A percentile compares a stretch with the other conserved stretches of the same genome.
These are phyloP conservation scores for Echeneis naucrates DNA, from an alignment of 2,797 vertebrate species.

Conservation along the genomic window DNA sequence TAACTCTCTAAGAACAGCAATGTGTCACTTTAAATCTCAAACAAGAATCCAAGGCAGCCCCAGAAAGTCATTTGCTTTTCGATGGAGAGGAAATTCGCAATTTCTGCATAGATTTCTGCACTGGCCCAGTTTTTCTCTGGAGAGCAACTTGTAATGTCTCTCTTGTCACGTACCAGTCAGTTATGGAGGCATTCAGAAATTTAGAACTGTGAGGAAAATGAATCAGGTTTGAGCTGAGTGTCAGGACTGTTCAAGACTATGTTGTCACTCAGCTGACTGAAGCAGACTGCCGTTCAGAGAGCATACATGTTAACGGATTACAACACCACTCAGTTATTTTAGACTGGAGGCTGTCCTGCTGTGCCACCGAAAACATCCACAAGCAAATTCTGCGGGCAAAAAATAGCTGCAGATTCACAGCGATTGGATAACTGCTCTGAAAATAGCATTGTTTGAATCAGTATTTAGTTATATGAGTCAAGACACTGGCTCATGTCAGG, in stretches of 20 bases:
- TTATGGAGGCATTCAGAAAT: slow-evolving; percentile 57
- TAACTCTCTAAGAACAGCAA: background rate
- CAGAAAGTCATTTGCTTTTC: slow-evolving; percentile 14
- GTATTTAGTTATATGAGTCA: slow-evolving; percentile 5
- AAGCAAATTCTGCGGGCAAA: slow-evolving; percentile 8
- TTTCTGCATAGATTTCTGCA: slow-evolving; percentile 42
- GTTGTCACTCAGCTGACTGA: slow-evolving; percentile 57
- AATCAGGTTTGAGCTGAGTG: slow-evolving; percentile 64
- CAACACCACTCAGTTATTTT: slow-evolving; percentile 49
- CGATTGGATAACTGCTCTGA: slow-evolving; percentile 1
- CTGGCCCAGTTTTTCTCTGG: slow-evolving; percentile 28
- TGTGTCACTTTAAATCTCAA: slow-evolving; percentile 17
- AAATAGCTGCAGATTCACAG: slow-evolving; percentile 21
- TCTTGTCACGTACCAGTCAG: slow-evolving; percentile 54
- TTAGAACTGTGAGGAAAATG: slow-evolving; percentile 57
- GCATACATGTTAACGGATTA: slow-evolving; percentile 63
- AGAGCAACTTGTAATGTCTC: slow-evolving; percentile 59
- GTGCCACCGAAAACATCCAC: slow-evolving; percentile 24
- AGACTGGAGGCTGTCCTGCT: slow-evolving; percentile 28
- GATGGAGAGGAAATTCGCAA: slow-evolving; percentile 9
- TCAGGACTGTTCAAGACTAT: slow-evolving; percentile 41
- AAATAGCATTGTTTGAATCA: background rate
- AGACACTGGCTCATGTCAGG: slow-evolving; percentile 15
- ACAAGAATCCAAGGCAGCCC: background rate
- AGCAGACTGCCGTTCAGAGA: slow-evolving; percentile 55